phyloP scores from a whole-genome alignment of 2,888 invertebrate species.

The Aphodius sticticus region DNA sequence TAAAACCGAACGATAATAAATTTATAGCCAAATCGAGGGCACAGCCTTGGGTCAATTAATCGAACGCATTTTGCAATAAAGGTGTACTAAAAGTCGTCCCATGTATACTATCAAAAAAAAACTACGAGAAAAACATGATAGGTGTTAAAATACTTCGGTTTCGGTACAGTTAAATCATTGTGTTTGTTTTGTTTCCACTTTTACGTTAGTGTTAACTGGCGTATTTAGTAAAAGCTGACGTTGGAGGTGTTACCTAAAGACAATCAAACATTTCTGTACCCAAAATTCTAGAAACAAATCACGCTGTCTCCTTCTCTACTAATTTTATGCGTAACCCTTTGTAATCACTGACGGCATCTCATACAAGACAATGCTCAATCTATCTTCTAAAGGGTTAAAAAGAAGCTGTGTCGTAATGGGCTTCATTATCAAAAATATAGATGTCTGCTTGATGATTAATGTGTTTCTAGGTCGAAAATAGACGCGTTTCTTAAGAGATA shows the following conservation, averaged over 20 bases:
- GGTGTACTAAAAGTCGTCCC: too few relatives aligned
- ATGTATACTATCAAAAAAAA: too few relatives aligned
- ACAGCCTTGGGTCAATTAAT: background rate
- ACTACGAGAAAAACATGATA: too few relatives aligned
- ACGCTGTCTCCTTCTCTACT: background rate
- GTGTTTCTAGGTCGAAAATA: background rate
- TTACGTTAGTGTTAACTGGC: background rate
- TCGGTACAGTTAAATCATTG: too few relatives aligned
- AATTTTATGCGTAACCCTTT: background rate
- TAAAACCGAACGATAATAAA: background rate
- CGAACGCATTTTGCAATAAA: background rate
- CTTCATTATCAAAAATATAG: background rate
- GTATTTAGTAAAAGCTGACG: background rate
- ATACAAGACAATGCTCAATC: background rate
- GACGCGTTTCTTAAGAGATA: background rate
- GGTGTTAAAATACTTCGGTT: too few relatives aligned
- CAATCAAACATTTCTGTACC: background rate
- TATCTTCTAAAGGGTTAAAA: background rate
- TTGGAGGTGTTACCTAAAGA: background rate
- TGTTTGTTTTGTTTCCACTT: background rate
- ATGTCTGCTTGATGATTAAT: background rate
- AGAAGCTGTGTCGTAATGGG: background rate
- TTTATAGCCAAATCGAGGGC: background rate
- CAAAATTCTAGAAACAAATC: background rate
- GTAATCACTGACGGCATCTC: background rate